Conservation (phyloP, 2,113 vertebrate species). For the Centrocercus urophasianus region DNA sequence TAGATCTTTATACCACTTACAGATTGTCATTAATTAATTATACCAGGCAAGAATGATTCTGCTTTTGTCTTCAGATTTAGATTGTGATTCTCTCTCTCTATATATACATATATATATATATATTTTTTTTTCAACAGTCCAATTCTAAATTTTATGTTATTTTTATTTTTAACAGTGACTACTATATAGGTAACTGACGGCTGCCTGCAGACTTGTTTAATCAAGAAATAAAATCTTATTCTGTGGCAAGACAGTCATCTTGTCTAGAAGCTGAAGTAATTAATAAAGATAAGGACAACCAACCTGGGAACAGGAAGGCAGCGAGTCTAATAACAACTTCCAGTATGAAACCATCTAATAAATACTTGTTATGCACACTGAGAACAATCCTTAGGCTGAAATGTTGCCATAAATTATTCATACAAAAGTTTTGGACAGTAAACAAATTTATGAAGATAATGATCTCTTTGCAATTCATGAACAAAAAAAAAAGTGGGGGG, state of each 20-base stretch:
- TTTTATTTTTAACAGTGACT: background rate
- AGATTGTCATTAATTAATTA: background rate
- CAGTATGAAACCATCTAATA: conserved; percentile 49
- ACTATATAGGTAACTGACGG: background rate
- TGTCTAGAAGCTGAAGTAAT: conserved; percentile 34
- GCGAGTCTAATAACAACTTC: conserved; percentile 48
- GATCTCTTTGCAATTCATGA: conserved; percentile 67
- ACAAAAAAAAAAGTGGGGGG: background rate
- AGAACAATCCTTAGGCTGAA: conserved; percentile 57
- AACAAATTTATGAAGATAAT: conserved; percentile 68
- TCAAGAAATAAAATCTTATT: conserved; percentile 18
- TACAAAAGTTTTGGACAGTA: conserved; percentile 56
- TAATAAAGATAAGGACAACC: conserved; percentile 54
- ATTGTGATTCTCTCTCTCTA: background rate
- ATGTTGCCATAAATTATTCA: conserved; percentile 66
- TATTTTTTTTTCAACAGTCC: background rate
- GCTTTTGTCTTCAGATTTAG: background rate
- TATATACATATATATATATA: too few relatives aligned
- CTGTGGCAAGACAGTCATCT: background rate
- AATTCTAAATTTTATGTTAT: background rate
- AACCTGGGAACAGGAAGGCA: conserved; percentile 15
- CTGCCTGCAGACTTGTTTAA: background rate
- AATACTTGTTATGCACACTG: conserved; percentile 57
- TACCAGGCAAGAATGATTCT: background rate
- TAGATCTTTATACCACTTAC: background rate